Evolutionary conservation across 2,797 vertebrate genomes (phyloP).

Genomic region (Sorex maritimensis): DNA sequence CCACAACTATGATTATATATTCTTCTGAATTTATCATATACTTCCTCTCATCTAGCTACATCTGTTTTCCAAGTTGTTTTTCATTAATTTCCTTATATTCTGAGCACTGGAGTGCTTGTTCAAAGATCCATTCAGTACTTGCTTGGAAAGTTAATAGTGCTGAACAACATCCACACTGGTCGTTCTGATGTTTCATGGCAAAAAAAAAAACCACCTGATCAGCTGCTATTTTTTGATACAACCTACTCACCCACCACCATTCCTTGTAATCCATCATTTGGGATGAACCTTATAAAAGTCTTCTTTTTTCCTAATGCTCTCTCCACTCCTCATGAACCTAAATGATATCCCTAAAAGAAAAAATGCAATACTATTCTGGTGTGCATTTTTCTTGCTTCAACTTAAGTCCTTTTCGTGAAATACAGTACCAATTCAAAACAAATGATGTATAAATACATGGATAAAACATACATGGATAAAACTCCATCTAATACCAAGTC

Average conservation of each 20-base stretch:
- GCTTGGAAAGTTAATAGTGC: not conserved
- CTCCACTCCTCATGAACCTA: not conserved
- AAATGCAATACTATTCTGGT: not conserved
- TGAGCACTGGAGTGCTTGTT: not conserved
- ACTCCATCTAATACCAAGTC: conserved; percentile 1
- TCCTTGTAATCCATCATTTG: not conserved
- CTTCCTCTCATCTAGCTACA: conserved; percentile 11
- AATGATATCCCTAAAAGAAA: conserved; percentile 11
- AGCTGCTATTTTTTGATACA: conserved; percentile 10
- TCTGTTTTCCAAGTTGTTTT: conserved; percentile 53
- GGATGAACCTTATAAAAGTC: not conserved
- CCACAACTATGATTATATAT: not conserved
- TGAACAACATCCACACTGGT: not conserved
- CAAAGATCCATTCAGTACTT: conserved; percentile 36
- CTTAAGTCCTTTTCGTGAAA: conserved; percentile 42
- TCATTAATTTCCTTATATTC: conserved; percentile 61
- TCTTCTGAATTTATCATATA: conserved; percentile 13
- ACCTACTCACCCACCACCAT: not conserved
- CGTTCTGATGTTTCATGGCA: conserved; percentile 20
- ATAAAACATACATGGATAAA: conserved; percentile 33
- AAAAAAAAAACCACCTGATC: not conserved
- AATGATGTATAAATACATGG: not conserved
- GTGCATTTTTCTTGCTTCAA: not conserved
- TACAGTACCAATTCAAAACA: conserved; percentile 44
- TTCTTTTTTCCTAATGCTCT: not conserved